Conservation (phyloP, 2,797 vertebrate genomes). For the Synaphobranchus kaupii region DNA sequence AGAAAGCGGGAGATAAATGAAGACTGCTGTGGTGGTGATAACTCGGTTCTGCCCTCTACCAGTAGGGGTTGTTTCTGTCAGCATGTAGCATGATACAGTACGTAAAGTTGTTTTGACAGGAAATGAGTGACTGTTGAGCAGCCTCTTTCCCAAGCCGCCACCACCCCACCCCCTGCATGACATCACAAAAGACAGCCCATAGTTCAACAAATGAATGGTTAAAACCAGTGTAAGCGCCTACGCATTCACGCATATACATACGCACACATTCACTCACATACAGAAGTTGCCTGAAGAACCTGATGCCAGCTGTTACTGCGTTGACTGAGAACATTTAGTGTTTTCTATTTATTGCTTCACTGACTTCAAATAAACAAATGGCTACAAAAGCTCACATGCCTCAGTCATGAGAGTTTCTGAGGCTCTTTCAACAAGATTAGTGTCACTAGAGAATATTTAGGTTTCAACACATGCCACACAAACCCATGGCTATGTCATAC, state of each 20-base stretch:
- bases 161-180: not conserved
- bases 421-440: not conserved
- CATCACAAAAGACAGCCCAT: conserved; percentile 1
- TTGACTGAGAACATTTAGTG: too few relatives aligned
- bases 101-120: conserved; percentile 42
- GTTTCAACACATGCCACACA: not conserved
- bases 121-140: conserved; percentile 39
- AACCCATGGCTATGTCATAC: not conserved
- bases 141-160: conserved; percentile 22
- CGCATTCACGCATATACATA: not conserved
- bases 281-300: not conserved
- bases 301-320: not conserved
- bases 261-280: not conserved
- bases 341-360: not conserved
- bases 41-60: not conserved
- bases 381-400: not conserved
- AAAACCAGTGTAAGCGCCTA: not conserved
- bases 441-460: not conserved
- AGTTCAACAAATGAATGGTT: not conserved
- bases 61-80: not conserved
- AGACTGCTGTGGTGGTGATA: not conserved
- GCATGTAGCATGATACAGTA: not conserved
- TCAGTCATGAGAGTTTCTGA: not conserved
- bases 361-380: not conserved
- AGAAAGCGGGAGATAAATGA: not conserved